Conservation (phyloP, 2,888 invertebrate species). For the Leptogaster cylindrica region DNA sequence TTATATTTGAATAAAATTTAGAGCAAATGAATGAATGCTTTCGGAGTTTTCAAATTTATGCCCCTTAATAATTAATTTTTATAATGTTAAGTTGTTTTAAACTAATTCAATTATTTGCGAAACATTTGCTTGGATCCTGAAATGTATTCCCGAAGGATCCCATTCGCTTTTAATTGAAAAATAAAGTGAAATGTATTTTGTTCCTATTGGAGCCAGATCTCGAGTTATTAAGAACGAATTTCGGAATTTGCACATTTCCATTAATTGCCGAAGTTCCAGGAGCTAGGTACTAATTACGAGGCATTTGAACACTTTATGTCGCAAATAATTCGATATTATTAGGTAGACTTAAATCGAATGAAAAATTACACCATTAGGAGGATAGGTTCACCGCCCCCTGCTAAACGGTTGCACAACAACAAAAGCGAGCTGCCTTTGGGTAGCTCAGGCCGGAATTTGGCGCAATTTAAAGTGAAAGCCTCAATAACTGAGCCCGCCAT, state of each 20-base stretch:
- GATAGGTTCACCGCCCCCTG: neutral
- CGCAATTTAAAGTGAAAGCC: neutral
- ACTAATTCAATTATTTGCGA: no score
- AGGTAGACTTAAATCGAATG: slow-evolving; percentile 22
- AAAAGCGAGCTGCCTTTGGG: neutral
- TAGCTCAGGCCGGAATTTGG: neutral
- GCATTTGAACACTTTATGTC: slow-evolving; percentile 7
- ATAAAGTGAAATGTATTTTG: no score
- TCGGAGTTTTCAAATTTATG: no score
- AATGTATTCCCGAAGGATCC: no score
- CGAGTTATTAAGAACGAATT: neutral
- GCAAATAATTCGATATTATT: slow-evolving; percentile 27
- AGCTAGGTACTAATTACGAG: slow-evolving; percentile 7
- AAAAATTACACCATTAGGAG: slow-evolving; percentile 24
- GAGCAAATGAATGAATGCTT: no score
- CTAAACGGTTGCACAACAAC: neutral
- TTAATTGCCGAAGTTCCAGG: slow-evolving; percentile 4
- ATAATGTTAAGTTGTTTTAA: no score
- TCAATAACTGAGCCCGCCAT: slow-evolving; percentile 19
- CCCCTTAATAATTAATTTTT: no score
- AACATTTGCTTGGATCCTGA: no score
- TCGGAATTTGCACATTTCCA: slow-evolving; percentile 4
- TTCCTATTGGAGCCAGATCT: no score
- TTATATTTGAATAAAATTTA: no score
- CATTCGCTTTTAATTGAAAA: no score